Percentiles rank a stretch among this genome's conserved stretches.
Conservation (phyloP, 2,888 invertebrate species). For the Cephus pygmeus region DNA sequence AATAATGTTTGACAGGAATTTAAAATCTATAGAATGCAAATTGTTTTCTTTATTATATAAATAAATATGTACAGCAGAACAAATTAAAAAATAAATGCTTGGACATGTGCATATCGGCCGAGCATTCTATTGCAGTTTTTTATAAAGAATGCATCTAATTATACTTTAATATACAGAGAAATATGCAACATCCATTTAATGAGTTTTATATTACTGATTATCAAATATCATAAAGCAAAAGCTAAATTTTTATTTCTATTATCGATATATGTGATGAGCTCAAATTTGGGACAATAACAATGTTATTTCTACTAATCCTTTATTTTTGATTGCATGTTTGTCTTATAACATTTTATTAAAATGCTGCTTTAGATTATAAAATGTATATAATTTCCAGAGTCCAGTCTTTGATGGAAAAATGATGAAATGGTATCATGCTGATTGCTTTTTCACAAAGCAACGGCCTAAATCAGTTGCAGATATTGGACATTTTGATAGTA, state of each 20-base stretch:
- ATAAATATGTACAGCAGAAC: background rate
- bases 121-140: background rate
- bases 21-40: background rate
- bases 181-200: no score
- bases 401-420: constrained; percentile 88
- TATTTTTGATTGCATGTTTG: background rate
- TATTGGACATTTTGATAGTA: constrained; percentile 81
- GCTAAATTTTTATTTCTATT: background rate
- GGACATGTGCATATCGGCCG: background rate
- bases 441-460: constrained; percentile 88
- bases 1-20: background rate
- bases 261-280: background rate
- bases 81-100: background rate
- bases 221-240: background rate
- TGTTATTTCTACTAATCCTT: background rate
- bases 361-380: background rate
- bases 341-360: constrained; percentile 20
- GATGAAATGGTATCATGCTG: constrained; percentile 88
- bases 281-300: background rate
- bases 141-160: background rate
- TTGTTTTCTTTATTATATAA: no score
- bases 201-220: background rate
- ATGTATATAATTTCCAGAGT: constrained; percentile 71
- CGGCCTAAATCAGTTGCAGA: constrained; percentile 80
- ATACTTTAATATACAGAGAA: no score